phyloP scores from a whole-genome alignment of 2,888 invertebrate genomes.

The Crepidodera aurea region DNA sequence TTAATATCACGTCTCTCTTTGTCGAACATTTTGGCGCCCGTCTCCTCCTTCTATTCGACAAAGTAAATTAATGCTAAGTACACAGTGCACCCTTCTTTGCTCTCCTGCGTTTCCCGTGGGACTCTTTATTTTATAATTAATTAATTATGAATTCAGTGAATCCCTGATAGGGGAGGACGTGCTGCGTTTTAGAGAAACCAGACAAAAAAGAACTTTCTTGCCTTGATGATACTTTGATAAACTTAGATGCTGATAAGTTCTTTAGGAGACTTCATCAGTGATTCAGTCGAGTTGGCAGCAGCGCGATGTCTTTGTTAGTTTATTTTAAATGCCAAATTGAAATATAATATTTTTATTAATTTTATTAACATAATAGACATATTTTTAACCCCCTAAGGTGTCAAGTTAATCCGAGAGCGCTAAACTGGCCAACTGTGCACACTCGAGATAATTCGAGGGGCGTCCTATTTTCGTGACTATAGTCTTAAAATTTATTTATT shows the following conservation, averaged over 20 bases:
- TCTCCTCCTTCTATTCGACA: conserved; percentile 11
- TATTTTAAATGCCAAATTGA: no score
- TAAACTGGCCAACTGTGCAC: no score
- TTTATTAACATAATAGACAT: no score
- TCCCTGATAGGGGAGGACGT: conserved; percentile 31
- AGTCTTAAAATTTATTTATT: no score
- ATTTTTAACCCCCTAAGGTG: no score
- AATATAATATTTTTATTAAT: no score
- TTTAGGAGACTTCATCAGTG: conserved; percentile 7
- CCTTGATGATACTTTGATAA: conserved; percentile 34
- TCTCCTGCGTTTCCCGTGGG: conserved; percentile 16
- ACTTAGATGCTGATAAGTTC: conserved; percentile 23
- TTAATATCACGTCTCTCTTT: neutral
- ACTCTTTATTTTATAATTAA: conserved; percentile 38
- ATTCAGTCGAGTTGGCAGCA: no score
- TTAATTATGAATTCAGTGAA: conserved; percentile 36
- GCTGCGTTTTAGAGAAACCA: conserved; percentile 24
- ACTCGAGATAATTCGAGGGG: no score
- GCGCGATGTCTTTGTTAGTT: no score
- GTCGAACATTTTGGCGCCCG: conserved; percentile 12
- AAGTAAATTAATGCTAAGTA: conserved; percentile 34
- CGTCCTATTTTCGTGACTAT: no score
- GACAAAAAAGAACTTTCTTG: conserved; percentile 26
- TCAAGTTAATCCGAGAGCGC: no score
- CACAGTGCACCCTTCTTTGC: conserved; percentile 30